phyloP scores from a whole-genome alignment of 1,140 invertebrate species.

The Cydia amplana region DNA sequence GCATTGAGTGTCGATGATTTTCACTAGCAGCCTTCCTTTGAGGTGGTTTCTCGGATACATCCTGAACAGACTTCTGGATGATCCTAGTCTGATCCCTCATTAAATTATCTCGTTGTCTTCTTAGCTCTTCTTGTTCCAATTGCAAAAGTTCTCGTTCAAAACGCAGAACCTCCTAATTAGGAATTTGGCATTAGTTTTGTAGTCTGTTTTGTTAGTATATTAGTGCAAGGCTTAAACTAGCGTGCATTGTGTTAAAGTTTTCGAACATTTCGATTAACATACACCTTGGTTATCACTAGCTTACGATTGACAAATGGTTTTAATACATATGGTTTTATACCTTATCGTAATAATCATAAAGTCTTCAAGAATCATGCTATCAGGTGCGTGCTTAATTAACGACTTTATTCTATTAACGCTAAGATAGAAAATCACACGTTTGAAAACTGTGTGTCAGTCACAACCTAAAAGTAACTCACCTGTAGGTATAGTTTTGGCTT shows the following conservation, averaged over 20 bases:
- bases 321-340: too few relatives aligned
- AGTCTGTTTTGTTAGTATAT: constrained; percentile 36
- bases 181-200: constrained; percentile 38
- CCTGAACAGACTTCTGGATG: constrained; percentile 83
- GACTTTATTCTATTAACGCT: too few relatives aligned
- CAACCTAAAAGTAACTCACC: too few relatives aligned
- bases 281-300: not conserved
- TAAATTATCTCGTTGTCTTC: constrained; percentile 85
- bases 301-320: not conserved
- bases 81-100: constrained; percentile 82
- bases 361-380: too few relatives aligned
- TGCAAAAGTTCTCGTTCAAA: constrained; percentile 88
- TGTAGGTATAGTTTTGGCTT: too few relatives aligned
- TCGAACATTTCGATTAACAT: constrained; percentile 9
- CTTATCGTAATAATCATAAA: too few relatives aligned
- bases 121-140: constrained; percentile 88
- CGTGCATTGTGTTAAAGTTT: constrained; percentile 35
- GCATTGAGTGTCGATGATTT: constrained; percentile 85
- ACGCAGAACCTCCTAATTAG: constrained; percentile 83
- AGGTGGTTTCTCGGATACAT: constrained; percentile 74
- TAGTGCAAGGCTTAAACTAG: constrained; percentile 44
- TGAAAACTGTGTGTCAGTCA: too few relatives aligned
- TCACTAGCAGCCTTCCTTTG: constrained; percentile 48
- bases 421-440: too few relatives aligned
- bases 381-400: too few relatives aligned